Evolutionary conservation across 2,888 invertebrate species (phyloP), one percentile per base, ranked within the genome.

Genomic region (Agrypnus murinus): DNA sequence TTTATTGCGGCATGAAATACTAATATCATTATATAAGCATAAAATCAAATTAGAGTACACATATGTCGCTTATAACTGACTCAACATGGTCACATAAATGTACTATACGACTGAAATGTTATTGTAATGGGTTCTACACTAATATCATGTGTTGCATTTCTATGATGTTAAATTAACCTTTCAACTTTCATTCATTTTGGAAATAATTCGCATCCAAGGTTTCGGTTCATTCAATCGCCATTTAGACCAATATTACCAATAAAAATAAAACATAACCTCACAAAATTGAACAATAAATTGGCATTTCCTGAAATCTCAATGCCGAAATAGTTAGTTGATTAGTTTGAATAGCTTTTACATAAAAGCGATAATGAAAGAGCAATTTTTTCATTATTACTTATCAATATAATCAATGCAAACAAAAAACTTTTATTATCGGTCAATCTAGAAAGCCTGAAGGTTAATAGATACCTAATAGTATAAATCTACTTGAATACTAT

Each of bases 21-120:
- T 71, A 55, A 57, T 69, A 65, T 67, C 63, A 71, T 71, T 71
- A 71, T 67, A 63, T 63, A 71, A 71, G 66, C 71, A 71, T 67
- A 67, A 71, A 71, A 71, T 71, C 71, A 71, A 66, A 71, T 71
- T 71, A 66, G 66, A 58, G 66, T 40, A 48, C 59, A 40, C 71
- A 71, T 71, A 71, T 67, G 71, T 71, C 65, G 65, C 64, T 32
- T 55, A 55, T 65, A 70, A 65, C 70, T 43, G 53, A 65, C 65
- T 65, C 58, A 36, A 70, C 70, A 65, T 65, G 59, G 53, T 65
- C 70, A 32, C 55, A 65, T 59, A 60, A 70, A 70, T 70, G 70
- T 70, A 70, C 50, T 70, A 25, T 48, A 43, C 45, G 32, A 40
- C 59, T 65, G 40, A 38, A 25, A 59, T 53, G 69, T 69, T 65